Evolutionary conservation across 2,113 vertebrate genomes (phyloP), one percentile per base, ranked within the genome.

Genomic region (Xiphorhynchus elegans): DNA sequence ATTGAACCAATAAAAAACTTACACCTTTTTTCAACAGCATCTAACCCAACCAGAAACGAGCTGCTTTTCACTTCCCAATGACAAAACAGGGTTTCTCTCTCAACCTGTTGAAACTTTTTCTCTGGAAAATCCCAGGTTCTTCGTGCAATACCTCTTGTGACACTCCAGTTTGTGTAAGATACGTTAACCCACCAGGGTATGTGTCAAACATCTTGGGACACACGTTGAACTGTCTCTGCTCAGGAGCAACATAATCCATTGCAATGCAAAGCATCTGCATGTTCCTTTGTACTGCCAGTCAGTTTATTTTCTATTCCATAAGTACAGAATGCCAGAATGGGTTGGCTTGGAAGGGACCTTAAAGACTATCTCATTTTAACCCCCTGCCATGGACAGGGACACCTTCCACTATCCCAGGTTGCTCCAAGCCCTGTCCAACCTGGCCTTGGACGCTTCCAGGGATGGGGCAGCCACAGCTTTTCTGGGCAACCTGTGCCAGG

Each of bases 121-220:
- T 18, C 44, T 63, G 78, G 52, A 67, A 91, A 64, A 89, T 76
- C 40, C 63, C 20, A 31, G 20, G 21, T 79, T 64, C 8, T 40
- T 83, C 2, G 0, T 23, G 96, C 50, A 97, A 97, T 10, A 21
- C 13, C 47, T 93, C 75, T 97, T 97, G 79, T 94, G 94, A 93
- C 94, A 97, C 79, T 63, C 10, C 6, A 7, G 75, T 88, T 92
- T 85, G 67, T 90, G 92, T 42, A 94, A 97, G 67, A 85, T 3
- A 21, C 42, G 75, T 97, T 97, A 94, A 85, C 13, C 96, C 95
- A 80, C 85, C 1, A 0, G 8, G 72, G 46, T 58, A 6, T 77
- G 59, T 85, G 70, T 86, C 82, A 87, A 83, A 76, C 31, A 7
- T 49, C 75, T 94, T 86, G 78, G 75, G 59, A 69, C 72, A 33